These are phyloP conservation scores for Ecliptopera silaceata DNA, from an alignment of 2,888 invertebrate species.

Conservation along the genomic window DNA sequence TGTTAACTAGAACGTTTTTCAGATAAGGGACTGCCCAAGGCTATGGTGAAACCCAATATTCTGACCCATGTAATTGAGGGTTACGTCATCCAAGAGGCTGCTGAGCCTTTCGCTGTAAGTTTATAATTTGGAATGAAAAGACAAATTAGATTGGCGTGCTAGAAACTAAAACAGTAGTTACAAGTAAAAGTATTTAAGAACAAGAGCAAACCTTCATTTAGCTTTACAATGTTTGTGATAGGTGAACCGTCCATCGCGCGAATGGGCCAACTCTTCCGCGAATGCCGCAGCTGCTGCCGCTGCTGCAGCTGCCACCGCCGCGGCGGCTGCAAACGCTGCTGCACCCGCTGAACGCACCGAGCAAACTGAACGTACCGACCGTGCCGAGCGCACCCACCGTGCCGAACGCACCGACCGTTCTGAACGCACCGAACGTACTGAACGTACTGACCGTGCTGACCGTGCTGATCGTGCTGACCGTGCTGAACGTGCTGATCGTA, in stretches of 20 bases:
- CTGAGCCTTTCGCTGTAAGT: conserved; percentile 94
- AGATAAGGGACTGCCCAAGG: conserved; percentile 89
- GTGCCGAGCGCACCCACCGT: not conserved
- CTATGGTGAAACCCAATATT: conserved; percentile 97
- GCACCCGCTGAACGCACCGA: not conserved
- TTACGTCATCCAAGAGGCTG: conserved; percentile 97
- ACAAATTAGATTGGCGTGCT: too few species aligned
- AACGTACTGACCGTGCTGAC: not conserved
- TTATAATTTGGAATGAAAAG: not conserved
- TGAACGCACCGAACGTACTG: not conserved
- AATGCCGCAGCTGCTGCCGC: not conserved
- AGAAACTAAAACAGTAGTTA: too few species aligned
- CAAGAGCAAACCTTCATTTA: not conserved
- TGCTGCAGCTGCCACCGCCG: not conserved
- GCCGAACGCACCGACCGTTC: not conserved
- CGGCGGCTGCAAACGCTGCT: not conserved
- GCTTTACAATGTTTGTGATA: conserved; percentile 42
- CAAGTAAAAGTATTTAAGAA: not conserved
- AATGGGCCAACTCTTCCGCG: conserved; percentile 52
- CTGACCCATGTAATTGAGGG: conserved; percentile 98
- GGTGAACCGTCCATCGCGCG: conserved; percentile 76
- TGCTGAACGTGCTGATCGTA: not conserved
- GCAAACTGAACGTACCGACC: not conserved
- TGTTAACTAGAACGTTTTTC: conserved; percentile 25
- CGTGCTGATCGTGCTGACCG: not conserved